These are phyloP conservation scores for Styela clava DNA, from an alignment of 23 tunicate species.

Conservation along the genomic window DNA sequence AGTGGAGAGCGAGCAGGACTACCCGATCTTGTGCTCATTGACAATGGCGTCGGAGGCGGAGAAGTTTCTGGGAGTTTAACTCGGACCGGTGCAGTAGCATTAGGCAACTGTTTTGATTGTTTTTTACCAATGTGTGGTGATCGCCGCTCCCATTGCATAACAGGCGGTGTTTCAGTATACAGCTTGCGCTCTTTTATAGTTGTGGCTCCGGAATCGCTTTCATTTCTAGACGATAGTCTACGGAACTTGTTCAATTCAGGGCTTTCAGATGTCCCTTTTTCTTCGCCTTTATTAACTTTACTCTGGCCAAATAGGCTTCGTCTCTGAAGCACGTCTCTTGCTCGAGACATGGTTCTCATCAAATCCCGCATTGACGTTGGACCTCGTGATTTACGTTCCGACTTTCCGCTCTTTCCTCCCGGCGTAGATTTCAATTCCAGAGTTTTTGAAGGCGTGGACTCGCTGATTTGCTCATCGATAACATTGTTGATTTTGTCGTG, in stretches of 20 bases:
- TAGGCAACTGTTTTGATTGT: neutral
- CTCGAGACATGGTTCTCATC: conserved; percentile 44
- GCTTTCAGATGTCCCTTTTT: neutral
- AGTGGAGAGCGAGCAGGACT: neutral
- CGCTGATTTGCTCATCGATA: neutral
- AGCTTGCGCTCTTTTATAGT: neutral
- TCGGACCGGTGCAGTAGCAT: neutral
- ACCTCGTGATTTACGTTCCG: conserved; percentile 9
- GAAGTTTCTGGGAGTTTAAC: neutral
- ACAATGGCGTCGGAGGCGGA: neutral
- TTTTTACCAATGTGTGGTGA: neutral
- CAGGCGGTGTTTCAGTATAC: neutral
- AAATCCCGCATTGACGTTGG: conserved; percentile 26
- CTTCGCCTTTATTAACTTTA: neutral
- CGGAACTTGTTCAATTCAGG: neutral
- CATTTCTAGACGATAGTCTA: neutral
- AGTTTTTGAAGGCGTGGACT: neutral
- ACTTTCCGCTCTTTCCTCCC: neutral
- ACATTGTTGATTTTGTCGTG: neutral
- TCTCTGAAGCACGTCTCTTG: conserved; percentile 38
- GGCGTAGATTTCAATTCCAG: neutral
- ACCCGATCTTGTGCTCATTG: neutral
- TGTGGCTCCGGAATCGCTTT: neutral
- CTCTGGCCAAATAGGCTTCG: neutral
- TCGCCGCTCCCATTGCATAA: neutral